Percentiles rank a stretch among this genome's conserved stretches.
These are phyloP conservation scores for Xiphorhynchus erythropygius DNA, from an alignment of 2,797 vertebrate genomes.

Conservation along the genomic window DNA sequence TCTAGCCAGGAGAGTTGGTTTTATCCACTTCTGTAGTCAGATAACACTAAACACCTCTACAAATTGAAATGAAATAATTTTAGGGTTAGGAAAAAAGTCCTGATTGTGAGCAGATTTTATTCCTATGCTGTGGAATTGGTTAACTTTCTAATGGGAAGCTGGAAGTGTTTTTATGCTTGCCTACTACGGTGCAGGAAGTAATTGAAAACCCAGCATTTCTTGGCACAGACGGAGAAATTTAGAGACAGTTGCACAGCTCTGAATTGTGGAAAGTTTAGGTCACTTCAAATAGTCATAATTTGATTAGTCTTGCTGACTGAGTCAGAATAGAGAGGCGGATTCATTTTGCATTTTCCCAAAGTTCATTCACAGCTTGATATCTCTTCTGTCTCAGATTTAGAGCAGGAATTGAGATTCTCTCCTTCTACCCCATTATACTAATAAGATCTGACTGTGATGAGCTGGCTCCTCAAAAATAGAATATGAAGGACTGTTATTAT, in stretches of 20 bases:
- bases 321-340: not conserved
- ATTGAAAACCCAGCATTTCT: slow-evolving; percentile 14
- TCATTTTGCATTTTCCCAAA: slow-evolving; percentile 10
- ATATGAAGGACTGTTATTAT: not conserved
- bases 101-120: not conserved
- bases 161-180: not conserved
- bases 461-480: not conserved
- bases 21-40: not conserved
- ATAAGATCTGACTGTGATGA: not conserved
- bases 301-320: slow-evolving; percentile 47
- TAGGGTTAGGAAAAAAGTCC: not conserved
- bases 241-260: slow-evolving; percentile 4
- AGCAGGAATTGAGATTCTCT: not conserved
- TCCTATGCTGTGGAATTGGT: not conserved
- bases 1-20: not conserved
- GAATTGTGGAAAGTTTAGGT: slow-evolving; percentile 20
- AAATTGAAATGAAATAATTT: not conserved
- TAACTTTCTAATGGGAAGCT: not conserved
- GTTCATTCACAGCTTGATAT: slow-evolving; percentile 42
- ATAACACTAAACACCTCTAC: not conserved
- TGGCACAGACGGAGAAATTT: not conserved
- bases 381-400: not conserved
- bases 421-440: not conserved
- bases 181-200: not conserved
- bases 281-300: slow-evolving; percentile 34